These are phyloP conservation scores for Cephus nigrinus DNA, from an alignment of 2,888 invertebrate genomes.

Conservation along the genomic window DNA sequence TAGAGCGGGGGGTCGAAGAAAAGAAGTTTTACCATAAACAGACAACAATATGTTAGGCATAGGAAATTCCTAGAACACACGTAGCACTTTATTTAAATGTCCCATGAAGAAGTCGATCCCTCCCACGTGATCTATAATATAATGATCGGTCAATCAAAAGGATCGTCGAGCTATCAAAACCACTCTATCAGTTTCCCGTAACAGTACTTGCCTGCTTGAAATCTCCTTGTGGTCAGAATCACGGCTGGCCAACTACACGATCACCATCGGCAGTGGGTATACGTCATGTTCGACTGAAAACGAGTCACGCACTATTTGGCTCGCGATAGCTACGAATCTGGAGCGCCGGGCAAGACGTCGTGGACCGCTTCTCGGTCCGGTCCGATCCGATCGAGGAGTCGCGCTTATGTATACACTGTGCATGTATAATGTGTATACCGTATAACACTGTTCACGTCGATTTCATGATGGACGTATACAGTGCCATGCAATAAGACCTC, in stretches of 20 bases:
- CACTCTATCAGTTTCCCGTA: background rate
- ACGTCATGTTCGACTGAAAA: constrained; percentile 6
- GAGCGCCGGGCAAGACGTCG: background rate
- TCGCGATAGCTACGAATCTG: constrained; percentile 2
- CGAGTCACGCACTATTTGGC: constrained; percentile 9
- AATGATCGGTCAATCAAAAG: background rate
- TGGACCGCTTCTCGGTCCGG: background rate
- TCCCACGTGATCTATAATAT: background rate
- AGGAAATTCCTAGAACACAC: background rate
- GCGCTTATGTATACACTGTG: background rate
- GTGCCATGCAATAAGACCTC: background rate
- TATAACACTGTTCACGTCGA: background rate
- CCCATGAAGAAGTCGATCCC: background rate
- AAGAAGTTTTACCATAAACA: background rate
- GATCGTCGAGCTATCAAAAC: background rate
- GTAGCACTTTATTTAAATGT: background rate
- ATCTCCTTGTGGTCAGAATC: constrained; percentile 8
- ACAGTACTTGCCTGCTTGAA: constrained; percentile 6
- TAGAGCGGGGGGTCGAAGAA: too few relatives aligned
- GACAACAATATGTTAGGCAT: background rate
- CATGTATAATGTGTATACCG: background rate
- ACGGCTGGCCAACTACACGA: background rate
- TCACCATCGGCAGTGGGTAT: background rate
- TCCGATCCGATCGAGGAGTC: background rate
- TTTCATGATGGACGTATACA: background rate